Percentiles rank a stretch among this genome's conserved stretches.
phyloP scores from a whole-genome alignment of 2,113 vertebrate species.

The Ciconia maguari region DNA sequence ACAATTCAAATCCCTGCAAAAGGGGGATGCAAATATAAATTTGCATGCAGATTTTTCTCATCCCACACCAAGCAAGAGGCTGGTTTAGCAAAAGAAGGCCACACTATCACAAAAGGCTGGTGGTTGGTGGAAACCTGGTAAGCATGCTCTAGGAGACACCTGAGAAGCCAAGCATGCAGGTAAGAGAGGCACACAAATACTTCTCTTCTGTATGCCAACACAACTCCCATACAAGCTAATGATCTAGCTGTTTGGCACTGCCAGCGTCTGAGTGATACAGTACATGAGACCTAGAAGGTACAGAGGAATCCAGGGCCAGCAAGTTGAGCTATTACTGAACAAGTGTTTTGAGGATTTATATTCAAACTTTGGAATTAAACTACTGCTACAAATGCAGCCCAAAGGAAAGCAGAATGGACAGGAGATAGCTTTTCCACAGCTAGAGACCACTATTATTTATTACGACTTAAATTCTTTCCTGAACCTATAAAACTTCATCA shows the following conservation, averaged over 20 bases:
- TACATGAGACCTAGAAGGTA: not conserved
- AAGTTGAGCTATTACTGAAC: not conserved
- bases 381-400: not conserved
- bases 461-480: not conserved
- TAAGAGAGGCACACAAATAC: not conserved
- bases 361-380: not conserved
- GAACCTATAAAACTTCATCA: not conserved
- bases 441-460: not conserved
- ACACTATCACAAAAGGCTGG: not conserved
- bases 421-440: not conserved
- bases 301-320: accelerated
- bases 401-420: not conserved
- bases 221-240: not conserved
- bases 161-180: not conserved
- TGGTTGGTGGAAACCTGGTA: not conserved
- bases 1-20: not conserved
- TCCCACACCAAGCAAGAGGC: not conserved
- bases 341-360: not conserved
- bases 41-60: not conserved
- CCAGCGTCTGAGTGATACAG: accelerated
- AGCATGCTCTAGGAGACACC: not conserved
- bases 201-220: not conserved
- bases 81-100: not conserved
- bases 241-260: not conserved
- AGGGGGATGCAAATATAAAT: not conserved